phyloP scores from a whole-genome alignment of 2,888 invertebrate genomes.

The Pelosia muscerda region DNA sequence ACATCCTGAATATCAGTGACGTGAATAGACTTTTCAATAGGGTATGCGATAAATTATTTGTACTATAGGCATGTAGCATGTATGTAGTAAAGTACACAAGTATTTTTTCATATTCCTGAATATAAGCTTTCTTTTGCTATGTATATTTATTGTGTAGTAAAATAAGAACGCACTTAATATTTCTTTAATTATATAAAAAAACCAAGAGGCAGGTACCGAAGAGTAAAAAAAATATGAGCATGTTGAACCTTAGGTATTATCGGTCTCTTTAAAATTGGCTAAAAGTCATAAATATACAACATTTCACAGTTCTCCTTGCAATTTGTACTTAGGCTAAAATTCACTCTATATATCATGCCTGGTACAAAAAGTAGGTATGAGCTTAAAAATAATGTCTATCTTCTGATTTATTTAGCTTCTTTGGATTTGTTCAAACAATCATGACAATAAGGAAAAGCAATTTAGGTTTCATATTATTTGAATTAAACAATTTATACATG shows the following conservation, averaged over 20 bases:
- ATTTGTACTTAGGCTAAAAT: background rate
- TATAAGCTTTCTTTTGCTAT: background rate
- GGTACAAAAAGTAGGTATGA: background rate
- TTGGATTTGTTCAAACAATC: conserved; percentile 17
- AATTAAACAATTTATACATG: conserved; percentile 25
- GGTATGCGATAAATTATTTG: too few relatives aligned
- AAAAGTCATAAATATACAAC: background rate
- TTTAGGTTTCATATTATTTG: conserved; percentile 29
- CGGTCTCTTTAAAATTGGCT: too few relatives aligned
- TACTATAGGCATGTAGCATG: too few relatives aligned
- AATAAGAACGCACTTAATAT: too few relatives aligned
- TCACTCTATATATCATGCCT: too few relatives aligned
- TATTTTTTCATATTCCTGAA: background rate
- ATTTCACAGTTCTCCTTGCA: conserved; percentile 9
- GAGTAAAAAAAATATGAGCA: too few relatives aligned
- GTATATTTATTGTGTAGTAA: too few relatives aligned
- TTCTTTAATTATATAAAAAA: background rate
- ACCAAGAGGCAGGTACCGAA: too few relatives aligned
- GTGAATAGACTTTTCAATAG: too few relatives aligned
- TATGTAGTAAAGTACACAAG: too few relatives aligned
- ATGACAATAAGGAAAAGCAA: conserved; percentile 35
- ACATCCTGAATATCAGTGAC: too few relatives aligned
- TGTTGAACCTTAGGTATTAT: too few relatives aligned
- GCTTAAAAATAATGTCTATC: background rate
- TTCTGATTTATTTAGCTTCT: conserved; percentile 5